Base-by-base conservation (phyloP, 1,140 invertebrate species). In the Drosophila carrolli region DNA sequence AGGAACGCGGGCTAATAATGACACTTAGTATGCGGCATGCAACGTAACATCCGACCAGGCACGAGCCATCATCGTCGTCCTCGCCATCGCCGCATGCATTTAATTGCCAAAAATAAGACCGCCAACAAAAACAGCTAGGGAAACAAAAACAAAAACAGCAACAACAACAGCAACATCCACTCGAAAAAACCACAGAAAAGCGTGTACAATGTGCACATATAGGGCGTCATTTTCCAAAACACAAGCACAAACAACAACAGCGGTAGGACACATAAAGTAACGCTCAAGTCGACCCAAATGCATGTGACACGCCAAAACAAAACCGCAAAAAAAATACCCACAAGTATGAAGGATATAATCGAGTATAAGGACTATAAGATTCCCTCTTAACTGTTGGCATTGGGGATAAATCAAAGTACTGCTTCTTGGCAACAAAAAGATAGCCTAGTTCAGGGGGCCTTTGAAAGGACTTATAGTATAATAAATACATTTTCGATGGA, bases 101-200 rank as follows among this genome's bases (percentile, higher is more conserved):
- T 91, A 91, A 91, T 91, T 91, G 89, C 89, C 90, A 91, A 91
- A 91, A 90, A 85, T 90, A 90, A 90, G 82, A 88, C 82, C 75
- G 48, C 66, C 62, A 75, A 73, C 63, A 54, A 54, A 23, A 44
- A 55, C 50, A 58, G 61, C 37, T 46, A 54, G 41, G 51, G 16
- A 38, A 72, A 38, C 56, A 50, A 67, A n/a, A 59, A 46, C 16
- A 55, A 10, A 11, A 47, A 47, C 50, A 70, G 54, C 37, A 32
- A 61, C 19, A 27, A 16, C 37, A 63, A 38, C 58, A 51, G 44
- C 48, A 61, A 47, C 37, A 57, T 6, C 47, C 65, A 72, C 51
- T 72, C 66, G 62, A 59, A 75, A 54, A 78, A 81, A 58, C 78
- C 80, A 80, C 58, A 76, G 82, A 78, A 81, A 71, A 86, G 75